A percentile compares a stretch with the other conserved stretches of the same genome.
Evolutionary conservation across 2,113 vertebrate species (phyloP).

Genomic region (Lampris megalopsis): DNA sequence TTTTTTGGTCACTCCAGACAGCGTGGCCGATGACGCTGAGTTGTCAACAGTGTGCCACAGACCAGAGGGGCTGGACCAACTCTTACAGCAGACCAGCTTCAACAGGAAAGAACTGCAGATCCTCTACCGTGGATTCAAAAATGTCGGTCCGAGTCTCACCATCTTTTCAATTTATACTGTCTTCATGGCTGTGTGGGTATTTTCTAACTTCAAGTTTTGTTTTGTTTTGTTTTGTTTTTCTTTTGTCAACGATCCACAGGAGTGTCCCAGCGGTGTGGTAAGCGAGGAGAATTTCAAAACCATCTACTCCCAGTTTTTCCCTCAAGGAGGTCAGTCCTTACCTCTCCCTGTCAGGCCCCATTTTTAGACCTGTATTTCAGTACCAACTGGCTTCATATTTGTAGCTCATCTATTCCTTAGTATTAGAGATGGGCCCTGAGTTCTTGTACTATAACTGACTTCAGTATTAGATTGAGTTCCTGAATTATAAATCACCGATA

Average conservation of each 20-base stretch:
- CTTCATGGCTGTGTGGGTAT: not conserved
- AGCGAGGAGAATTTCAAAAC: constrained; percentile 96
- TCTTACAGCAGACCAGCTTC: constrained; percentile 93
- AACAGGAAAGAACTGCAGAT: constrained; percentile 94
- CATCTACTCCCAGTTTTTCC: constrained; percentile 97
- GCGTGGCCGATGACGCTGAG: constrained; percentile 89
- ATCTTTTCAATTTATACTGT: not conserved
- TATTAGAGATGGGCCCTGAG: no score
- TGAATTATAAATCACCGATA: no score
- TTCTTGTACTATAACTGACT: no score
- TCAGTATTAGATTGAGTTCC: no score
- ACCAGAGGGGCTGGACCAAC: constrained; percentile 90
- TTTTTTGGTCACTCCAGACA: constrained; percentile 79
- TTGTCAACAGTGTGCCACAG: constrained; percentile 88
- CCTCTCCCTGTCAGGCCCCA: not conserved
- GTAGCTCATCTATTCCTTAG: no score
- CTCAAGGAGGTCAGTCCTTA: constrained; percentile 90
- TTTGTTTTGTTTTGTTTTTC: not conserved
- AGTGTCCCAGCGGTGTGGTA: constrained; percentile 94
- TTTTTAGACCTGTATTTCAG: no score
- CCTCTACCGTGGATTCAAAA: constrained; percentile 97
- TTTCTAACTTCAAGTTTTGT: not conserved
- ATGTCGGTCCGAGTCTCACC: constrained; percentile 81
- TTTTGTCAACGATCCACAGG: constrained; percentile 75
- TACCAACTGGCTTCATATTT: no score